Base-by-base conservation (phyloP, 1,140 invertebrate species). In the Drosophila sulfurigaster region DNA sequence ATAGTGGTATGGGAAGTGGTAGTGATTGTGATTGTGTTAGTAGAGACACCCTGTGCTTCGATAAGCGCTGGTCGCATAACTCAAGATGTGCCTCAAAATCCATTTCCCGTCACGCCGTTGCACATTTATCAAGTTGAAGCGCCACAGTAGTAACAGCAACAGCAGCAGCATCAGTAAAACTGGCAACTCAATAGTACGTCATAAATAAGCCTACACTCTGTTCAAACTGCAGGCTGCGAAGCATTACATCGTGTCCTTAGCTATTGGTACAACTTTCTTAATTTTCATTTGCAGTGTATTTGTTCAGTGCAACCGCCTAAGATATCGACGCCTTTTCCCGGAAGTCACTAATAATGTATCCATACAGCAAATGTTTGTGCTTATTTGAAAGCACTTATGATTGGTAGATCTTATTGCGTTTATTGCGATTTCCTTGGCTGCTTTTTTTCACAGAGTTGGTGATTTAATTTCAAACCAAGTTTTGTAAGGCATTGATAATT, bases 321-420 rank as follows among this genome's bases (percentile, higher is more conserved):
- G 69, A 67, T 66, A 70, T 56, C 43, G 41, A 58, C 49, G 51
- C 60, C 68, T 83, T 89, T 89, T 85, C 78, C 89, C 78, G 70
- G 81, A 88, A 88, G 89, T 85, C 81, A 75, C 78, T 81, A 80
- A 88, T 88, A 80, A 81, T 75, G 78, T 85, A 70, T 72, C 73
- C 73, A 46, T 38, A 59, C 28, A 51, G 59, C 70, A 63, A 87
- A 88, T 80, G 72, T 88, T 87, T 80, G 73, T 58, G 45, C 78
- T 67, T 75, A 75, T 54, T 20, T n/a, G 38, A 20, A n/a, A 51
- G 45, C 38, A 57, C 6, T 46, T 52, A 63, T 79, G 71, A 72
- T 79, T 83, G 77, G 76, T 45, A 75, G 66, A 56, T 80, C 62
- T 83, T 72, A 66, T 30, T 62, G 62, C 35, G 48, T 48, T 59